These are phyloP conservation scores for Oophaga sylvatica DNA, from an alignment of 2,797 vertebrate species.

Conservation along the genomic window DNA sequence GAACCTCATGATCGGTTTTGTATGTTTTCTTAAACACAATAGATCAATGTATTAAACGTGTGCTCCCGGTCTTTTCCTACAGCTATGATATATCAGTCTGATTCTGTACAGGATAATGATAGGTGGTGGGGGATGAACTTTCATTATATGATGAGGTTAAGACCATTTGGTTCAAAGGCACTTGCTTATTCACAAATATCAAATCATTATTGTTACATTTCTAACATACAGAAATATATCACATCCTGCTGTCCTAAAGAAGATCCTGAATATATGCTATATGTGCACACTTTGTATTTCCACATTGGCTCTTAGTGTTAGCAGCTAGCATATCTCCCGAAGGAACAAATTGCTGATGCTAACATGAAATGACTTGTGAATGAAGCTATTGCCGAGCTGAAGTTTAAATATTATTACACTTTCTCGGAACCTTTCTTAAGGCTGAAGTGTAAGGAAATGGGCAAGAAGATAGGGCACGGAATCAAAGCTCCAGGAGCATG, in stretches of 20 bases:
- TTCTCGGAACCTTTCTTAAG: background rate
- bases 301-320: background rate
- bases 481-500: background rate
- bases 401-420: background rate
- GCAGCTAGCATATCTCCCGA: background rate
- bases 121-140: too few relatives aligned
- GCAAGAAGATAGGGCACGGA: slow-evolving; percentile 7
- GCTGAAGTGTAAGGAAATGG: background rate
- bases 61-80: too few relatives aligned
- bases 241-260: background rate
- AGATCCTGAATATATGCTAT: background rate
- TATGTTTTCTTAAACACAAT: too few relatives aligned
- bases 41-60: too few relatives aligned
- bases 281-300: background rate
- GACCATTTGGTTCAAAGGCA: too few relatives aligned
- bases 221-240: background rate
- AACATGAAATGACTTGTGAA: slow-evolving; percentile 28
- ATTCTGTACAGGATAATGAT: too few relatives aligned
- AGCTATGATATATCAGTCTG: too few relatives aligned
- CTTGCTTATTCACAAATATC: too few relatives aligned
- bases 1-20: too few relatives aligned
- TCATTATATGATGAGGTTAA: too few relatives aligned
- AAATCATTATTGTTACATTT: background rate
- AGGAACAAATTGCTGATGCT: slow-evolving; percentile 15
- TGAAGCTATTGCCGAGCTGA: background rate